A percentile compares a stretch with the other conserved stretches of the same genome.
Evolutionary conservation across 1,140 invertebrate genomes (phyloP).

Genomic region (Sarcophaga bullata): DNA sequence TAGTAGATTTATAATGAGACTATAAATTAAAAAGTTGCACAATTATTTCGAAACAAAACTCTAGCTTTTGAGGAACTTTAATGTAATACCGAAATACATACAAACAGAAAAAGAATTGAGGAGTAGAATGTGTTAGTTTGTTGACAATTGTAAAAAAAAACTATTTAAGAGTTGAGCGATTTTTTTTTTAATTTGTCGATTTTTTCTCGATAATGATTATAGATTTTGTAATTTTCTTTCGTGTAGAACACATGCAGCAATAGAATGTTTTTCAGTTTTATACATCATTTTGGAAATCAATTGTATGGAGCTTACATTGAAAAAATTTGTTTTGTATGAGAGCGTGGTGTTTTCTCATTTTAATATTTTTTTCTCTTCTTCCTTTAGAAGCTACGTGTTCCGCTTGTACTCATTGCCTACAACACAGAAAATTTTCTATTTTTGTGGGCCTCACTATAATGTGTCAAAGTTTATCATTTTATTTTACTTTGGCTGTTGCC

Average conservation of each 20-base stretch:
- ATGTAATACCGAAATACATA: not conserved
- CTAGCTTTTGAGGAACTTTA: not conserved
- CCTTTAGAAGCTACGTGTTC: too few species aligned
- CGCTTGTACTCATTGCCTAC: too few species aligned
- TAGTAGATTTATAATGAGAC: too few species aligned
- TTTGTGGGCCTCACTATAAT: slow-evolving; percentile 21
- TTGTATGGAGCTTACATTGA: not conserved
- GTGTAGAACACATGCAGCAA: not conserved
- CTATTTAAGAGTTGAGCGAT: not conserved
- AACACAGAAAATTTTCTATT: not conserved
- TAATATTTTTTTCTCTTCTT: slow-evolving; percentile 1
- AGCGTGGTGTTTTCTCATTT: not conserved
- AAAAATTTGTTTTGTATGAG: not conserved
- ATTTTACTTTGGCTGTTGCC: slow-evolving; percentile 25
- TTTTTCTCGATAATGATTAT: not conserved
- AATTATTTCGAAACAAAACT: too few species aligned
- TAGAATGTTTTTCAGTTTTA: slow-evolving; percentile 7
- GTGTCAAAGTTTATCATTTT: slow-evolving; percentile 30
- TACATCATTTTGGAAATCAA: not conserved
- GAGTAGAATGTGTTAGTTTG: not conserved
- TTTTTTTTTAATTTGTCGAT: not conserved
- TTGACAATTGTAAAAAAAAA: not conserved
- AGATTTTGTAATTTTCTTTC: not conserved
- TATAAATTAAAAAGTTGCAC: too few species aligned
- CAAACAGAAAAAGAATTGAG: not conserved